Evolutionary conservation across 2,888 invertebrate species (phyloP).

Genomic region (Heliconius erato): DNA sequence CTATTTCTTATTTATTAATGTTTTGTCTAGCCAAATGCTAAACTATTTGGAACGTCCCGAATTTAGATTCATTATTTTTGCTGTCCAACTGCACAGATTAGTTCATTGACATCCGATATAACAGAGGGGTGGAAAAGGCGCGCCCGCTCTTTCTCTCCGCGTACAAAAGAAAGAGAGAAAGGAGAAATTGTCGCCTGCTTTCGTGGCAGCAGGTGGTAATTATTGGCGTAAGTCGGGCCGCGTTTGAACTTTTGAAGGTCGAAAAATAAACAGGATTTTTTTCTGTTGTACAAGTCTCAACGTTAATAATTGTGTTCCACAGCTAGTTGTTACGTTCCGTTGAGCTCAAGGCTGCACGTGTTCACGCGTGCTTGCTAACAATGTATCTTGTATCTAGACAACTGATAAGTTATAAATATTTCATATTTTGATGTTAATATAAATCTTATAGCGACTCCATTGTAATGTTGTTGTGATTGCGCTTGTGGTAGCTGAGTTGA

Average conservation of each 20-base stretch:
- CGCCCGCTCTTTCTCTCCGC: slow-evolving; percentile 55
- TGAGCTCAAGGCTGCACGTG: slow-evolving; percentile 46
- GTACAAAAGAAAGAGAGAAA: slow-evolving; percentile 61
- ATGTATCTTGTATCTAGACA: slow-evolving; percentile 7
- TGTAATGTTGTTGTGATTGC: not conserved
- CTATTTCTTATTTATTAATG: slow-evolving; percentile 35
- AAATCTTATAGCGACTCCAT: not conserved
- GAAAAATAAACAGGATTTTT: slow-evolving; percentile 63
- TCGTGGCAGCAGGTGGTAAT: slow-evolving; percentile 80
- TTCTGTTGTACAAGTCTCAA: slow-evolving; percentile 29
- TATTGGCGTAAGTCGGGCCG: slow-evolving; percentile 73
- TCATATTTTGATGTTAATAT: not conserved
- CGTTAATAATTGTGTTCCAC: slow-evolving; percentile 40
- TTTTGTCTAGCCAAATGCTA: slow-evolving; percentile 59
- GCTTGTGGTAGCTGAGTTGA: not conserved
- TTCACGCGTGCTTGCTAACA: slow-evolving; percentile 22
- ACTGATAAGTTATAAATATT: slow-evolving; percentile 5
- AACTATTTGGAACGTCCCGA: slow-evolving; percentile 62
- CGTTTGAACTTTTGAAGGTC: slow-evolving; percentile 83
- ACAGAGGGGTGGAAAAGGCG: slow-evolving; percentile 64
- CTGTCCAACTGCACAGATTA: slow-evolving; percentile 71
- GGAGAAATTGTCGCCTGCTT: slow-evolving; percentile 71
- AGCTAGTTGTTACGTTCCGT: slow-evolving; percentile 44
- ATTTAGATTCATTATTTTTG: slow-evolving; percentile 69
- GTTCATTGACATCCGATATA: slow-evolving; percentile 82